Base-by-base conservation (phyloP, 2,888 invertebrate genomes). In the Elmis aenea region DNA sequence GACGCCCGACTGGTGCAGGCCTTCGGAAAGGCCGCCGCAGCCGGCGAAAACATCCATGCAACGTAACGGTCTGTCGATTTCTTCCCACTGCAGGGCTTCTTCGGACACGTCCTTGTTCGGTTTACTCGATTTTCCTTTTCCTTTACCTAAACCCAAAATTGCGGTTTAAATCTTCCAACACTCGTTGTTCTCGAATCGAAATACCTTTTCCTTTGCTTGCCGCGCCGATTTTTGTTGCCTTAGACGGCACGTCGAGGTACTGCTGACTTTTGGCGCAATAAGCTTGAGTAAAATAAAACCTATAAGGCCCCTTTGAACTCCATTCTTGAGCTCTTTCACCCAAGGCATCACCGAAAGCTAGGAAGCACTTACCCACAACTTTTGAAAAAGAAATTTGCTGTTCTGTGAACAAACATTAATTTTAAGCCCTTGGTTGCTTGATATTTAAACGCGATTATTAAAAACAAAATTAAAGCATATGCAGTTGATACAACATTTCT, bases 31-130 rank as follows among this genome's bases (percentile, higher is more conserved):
- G 11, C 88, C 90, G 23, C 90, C 90, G 64, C 88, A 89, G 0
- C 90, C 90, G 43, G 89, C 86, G 64, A 91, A 91, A 13, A 90
- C 82, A 58, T 90, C 90, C 52, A 91, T 67, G 21, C 81, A 78
- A 45, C 74, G 69, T 35, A 91, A 58, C 15, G 79, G 79, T 33
- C 66, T 61, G 0, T 73, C 50, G 14, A 72, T 58, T 6, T 52
- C 42, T 5, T 69, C 68, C 59, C 62, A 64, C 13, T 51, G 64
- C 58, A 38, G 64, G 52, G 40, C 58, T 36, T 48, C 22, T 26
- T 59, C 55, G 5, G 50, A 37, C 9, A 45, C 36, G 25, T 48
- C 41, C 2, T 28, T 21, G 20, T 40, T 45, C 4, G 27, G 1
- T 26, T 42, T 43, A 8, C 34, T 73, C 1, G 73, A 73, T 55